Base-by-base conservation (phyloP, 2,113 vertebrate genomes). In the Muntiacus reevesi region DNA sequence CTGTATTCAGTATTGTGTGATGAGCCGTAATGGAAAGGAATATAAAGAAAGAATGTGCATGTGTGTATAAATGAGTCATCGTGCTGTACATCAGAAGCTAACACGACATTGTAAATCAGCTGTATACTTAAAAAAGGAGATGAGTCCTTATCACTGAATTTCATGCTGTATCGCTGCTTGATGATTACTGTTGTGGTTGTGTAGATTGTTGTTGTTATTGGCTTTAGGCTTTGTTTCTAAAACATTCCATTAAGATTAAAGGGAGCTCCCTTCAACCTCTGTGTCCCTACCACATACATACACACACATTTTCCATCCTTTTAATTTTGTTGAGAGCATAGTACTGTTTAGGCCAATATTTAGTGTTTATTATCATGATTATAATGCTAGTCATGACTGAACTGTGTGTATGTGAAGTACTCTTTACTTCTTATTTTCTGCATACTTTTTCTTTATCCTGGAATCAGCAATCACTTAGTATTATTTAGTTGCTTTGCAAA, bases 181-280 rank as follows among this genome's bases (percentile, higher is more conserved):
- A n/a, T 59, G 74, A 13, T 33, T 71, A 7, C n/a, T 83, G 1
- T 43, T 45, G 13, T 62, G n/a, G 47, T 67, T 40, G n/a, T 28
- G 2, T 28, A 71, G 6, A 16, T 81, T 4, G 9, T 87, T 60
- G 2, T 25, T 79, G 1, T 52, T 59, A 25, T 45, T 14, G 43
- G 25, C 57, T 50, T 57, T 89, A 78, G 74, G 15, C 89, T 94
- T 87, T 96, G 54, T 45, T 94, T 93, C 30, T 87, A 28, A 92
- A 88, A 84, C 14, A 40, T 54, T 82, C 43, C 19, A 28, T 82
- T 67, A 92, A 13, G n/a, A 87, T 83, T 67, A 89, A 54, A 55
- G 57, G 40, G 78, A 89, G 52, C 21, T 76, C 76, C 50, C 33
- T 36, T 76, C 86, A 60, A 62, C 23, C 47, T 8, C 8, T 86